Base-by-base conservation (phyloP, 2,888 invertebrate species). In the Marasmarcha lunaedactyla region DNA sequence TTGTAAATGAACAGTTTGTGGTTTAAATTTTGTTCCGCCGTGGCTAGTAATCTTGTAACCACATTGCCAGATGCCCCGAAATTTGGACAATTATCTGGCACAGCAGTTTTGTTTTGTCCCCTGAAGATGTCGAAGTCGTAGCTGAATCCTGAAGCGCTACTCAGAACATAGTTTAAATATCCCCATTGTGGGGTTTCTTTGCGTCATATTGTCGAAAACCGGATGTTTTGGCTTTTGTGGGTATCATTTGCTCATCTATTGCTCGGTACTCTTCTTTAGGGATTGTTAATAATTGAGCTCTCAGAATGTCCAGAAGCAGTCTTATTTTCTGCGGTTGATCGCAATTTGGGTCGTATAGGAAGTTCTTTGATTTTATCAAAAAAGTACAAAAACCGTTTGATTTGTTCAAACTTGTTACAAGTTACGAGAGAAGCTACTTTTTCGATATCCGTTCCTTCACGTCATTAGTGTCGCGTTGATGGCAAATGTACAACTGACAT, bases 221-320 rank as follows among this genome's bases (percentile, higher is more conserved):
- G 11, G 35, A 20, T 15, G 34, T 2, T 27, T 36, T 4, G 34
- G 38, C 26, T 47, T 64, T 65, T 4, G 57, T 61, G 0, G 57
- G 58, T 13, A 64, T 62, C 1, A 65, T 62, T 48, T 65, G 56
- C 33, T 62, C 59, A 43, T 63, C 58, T 2, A 62, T 48, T 1
- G 51, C 50, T 1, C 59, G 26, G 42, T 45, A 53, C 35, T 64
- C 58, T 47, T 59, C 59, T 46, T 51, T 59, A 2, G 59, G 58
- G 10, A 57, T 45, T 33, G 45, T 14, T n/a, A 45, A 33, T 10
- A 50, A 39, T 26, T 36, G 51, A 14, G 48, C 36, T 6, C 38
- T 37, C 39, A 52, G 40, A 1, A 36, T n/a, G 20, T 51, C 44
- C 1, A 55, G 1, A 1, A 54, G 9, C 4, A 50, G 58, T 14